These are phyloP conservation scores for Ptiloglossa arizonensis DNA, from an alignment of 1,140 invertebrate species.

Conservation along the genomic window DNA sequence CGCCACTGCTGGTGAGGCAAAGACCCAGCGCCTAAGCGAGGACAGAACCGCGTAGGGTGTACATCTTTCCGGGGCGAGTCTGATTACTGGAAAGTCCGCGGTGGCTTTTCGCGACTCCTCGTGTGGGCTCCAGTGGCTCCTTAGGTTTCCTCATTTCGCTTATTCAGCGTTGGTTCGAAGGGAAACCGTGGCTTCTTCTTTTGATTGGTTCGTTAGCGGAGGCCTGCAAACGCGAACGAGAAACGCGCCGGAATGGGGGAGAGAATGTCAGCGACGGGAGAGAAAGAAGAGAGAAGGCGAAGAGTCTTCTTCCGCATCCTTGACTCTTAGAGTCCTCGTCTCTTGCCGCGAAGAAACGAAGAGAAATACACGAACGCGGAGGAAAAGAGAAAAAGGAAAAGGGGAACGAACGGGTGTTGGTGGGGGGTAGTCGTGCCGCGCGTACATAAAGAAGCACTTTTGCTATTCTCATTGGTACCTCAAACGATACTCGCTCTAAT, in stretches of 20 bases:
- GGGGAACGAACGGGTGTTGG: too few species aligned
- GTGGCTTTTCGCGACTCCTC: not conserved
- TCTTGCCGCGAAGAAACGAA: constrained; percentile 48
- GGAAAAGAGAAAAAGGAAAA: not conserved
- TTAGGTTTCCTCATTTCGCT: constrained; percentile 35
- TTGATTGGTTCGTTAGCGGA: constrained; percentile 59
- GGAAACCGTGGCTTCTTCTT: constrained; percentile 24
- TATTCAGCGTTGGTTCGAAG: constrained; percentile 21
- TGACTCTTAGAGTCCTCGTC: constrained; percentile 56
- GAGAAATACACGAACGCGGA: constrained; percentile 2
- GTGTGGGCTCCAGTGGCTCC: constrained; percentile 9
- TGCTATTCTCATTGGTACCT: constrained; percentile 12
- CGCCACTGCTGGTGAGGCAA: not conserved
- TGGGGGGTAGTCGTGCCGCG: too few species aligned
- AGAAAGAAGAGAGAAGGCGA: constrained; percentile 9
- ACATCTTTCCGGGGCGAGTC: not conserved
- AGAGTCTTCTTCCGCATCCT: constrained; percentile 56
- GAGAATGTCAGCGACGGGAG: not conserved
- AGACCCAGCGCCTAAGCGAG: not conserved
- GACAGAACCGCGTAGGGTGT: not conserved
- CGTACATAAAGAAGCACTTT: not conserved
- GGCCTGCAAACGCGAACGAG: constrained; percentile 22
- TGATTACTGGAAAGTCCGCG: constrained; percentile 28
- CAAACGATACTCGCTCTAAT: constrained; percentile 38
- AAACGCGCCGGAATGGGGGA: not conserved